Evolutionary conservation across 2,113 vertebrate species (phyloP).

Genomic region (Brienomyrus longianalis): DNA sequence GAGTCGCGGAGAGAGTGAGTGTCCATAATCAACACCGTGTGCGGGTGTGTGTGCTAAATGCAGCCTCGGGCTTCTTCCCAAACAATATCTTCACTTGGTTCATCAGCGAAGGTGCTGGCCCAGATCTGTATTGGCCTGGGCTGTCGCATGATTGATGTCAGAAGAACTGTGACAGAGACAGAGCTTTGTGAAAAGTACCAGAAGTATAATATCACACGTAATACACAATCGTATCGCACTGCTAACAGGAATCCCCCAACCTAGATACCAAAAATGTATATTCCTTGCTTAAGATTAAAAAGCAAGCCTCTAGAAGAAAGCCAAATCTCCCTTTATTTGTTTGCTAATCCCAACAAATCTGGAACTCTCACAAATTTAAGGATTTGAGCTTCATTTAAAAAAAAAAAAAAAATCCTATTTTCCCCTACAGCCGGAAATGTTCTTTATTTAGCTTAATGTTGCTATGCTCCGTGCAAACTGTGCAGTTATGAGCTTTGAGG

Average conservation of each 20-base stretch:
- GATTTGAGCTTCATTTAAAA: conserved; percentile 9
- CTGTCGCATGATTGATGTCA: neutral
- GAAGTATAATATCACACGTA: neutral
- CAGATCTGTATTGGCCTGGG: neutral
- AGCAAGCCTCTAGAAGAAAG: neutral
- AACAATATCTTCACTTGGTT: neutral
- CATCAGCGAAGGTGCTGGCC: neutral
- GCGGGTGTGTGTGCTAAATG: neutral
- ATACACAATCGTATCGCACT: neutral
- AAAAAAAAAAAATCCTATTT: neutral
- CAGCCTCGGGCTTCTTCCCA: neutral
- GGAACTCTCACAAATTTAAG: conserved; percentile 15
- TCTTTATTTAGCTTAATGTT: conserved; percentile 17
- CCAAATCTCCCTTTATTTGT: neutral
- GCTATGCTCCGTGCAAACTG: neutral
- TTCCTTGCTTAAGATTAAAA: neutral
- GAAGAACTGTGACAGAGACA: neutral
- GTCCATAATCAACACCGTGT: neutral
- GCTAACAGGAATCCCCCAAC: neutral
- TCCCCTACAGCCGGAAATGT: neutral
- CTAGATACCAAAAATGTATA: neutral
- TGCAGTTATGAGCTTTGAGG: neutral
- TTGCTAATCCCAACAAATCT: conserved; percentile 16
- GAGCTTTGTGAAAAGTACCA: neutral
- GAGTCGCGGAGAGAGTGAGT: conserved; percentile 6